Evolutionary conservation across 1,140 invertebrate species (phyloP), one percentile per base, ranked within the genome.

Genomic region (Calephelis virginiensis): DNA sequence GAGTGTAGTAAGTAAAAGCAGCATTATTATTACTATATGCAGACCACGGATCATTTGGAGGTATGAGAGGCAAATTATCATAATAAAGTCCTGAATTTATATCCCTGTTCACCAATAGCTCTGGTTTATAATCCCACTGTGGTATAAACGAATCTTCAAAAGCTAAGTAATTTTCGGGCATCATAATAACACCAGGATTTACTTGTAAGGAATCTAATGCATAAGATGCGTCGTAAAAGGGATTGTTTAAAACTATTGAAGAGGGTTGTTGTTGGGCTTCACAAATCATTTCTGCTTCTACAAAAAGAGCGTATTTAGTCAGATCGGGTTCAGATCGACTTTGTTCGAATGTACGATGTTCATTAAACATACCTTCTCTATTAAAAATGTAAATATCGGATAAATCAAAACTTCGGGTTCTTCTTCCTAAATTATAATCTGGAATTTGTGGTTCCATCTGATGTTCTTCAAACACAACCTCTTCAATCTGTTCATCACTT

Each of bases 111-210:
- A 80, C 73, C 63, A 82, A 60, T 66, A 78, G 72, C 69, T 86
- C 80, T 56, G 85, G 81, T 72, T 84, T 82, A 62, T 86, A 88
- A 64, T 86, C 80, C 87, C 89, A 92, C 3, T 85, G 73, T 40
- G 91, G 89, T 38, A 91, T 84, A 71, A 88, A 92, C 10, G 87
- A 84, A 77, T 91, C 86, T 82, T 92, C 90, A 70, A 91, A 88
- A 14, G 89, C 86, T 72, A 92, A 78, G 73, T 91, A 92, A 71
- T 86, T 90, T 72, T 92, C 90, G 47, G 90, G 90, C 66, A 92
- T 73, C 43, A 86, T 68, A 10, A 91, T 75, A 66, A 85, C 77
- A 59, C 69, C 72, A 64, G 83, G 75, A 67, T 77, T 83, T 61
- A 84, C 62, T 61, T 87, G 81, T 9, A 68, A 73, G 0, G 78